Evolutionary conservation across 2,888 invertebrate genomes (phyloP).

Genomic region (Marronus borbonicus): DNA sequence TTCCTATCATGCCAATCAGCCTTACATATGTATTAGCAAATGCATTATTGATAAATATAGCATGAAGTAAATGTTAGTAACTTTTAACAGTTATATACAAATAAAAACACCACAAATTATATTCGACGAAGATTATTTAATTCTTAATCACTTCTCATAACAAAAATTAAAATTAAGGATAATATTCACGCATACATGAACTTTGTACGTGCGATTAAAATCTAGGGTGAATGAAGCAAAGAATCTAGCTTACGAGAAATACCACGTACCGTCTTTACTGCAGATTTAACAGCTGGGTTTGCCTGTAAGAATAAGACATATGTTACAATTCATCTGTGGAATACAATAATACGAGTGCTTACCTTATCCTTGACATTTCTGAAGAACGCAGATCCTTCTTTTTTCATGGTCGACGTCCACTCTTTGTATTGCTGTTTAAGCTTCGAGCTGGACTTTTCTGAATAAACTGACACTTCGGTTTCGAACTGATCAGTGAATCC

Average conservation of each 20-base stretch:
- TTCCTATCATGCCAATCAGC: background rate
- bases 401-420: slow-evolving; percentile 84
- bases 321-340: slow-evolving; percentile 6
- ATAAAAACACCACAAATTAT: slow-evolving; percentile 42
- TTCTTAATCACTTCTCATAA: background rate
- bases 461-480: slow-evolving; percentile 84
- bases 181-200: background rate
- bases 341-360: slow-evolving; percentile 52
- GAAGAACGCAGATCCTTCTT: slow-evolving; percentile 87
- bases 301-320: slow-evolving; percentile 77
- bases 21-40: slow-evolving; percentile 14
- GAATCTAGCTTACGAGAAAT: slow-evolving; percentile 49
- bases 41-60: slow-evolving; percentile 7
- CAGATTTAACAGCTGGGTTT: slow-evolving; percentile 94
- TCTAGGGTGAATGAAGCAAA: slow-evolving; percentile 39
- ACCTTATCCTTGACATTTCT: slow-evolving; percentile 93
- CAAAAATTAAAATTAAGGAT: slow-evolving; percentile 14
- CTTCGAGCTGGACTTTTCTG: slow-evolving; percentile 77
- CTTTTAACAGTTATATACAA: slow-evolving; percentile 39
- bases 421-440: slow-evolving; percentile 84
- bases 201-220: slow-evolving; percentile 19
- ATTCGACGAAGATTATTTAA: slow-evolving; percentile 35
- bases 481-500: slow-evolving; percentile 97
- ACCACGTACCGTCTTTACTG: slow-evolving; percentile 92
- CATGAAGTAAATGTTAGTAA: slow-evolving; percentile 32